Evolutionary conservation across 2,113 vertebrate species (phyloP).

Genomic region (Pandion haliaetus): DNA sequence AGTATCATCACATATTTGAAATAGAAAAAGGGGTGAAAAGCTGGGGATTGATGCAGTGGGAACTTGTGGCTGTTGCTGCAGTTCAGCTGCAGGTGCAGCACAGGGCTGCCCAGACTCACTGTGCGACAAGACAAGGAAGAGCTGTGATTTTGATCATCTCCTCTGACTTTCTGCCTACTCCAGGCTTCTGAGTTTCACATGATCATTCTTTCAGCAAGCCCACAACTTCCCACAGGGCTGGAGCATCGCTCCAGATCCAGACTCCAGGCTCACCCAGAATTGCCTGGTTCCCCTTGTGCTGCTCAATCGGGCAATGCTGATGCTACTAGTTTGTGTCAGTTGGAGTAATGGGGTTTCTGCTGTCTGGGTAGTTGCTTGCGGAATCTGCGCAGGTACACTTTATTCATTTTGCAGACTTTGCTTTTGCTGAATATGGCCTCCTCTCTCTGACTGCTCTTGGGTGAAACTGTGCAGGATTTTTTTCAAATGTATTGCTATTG

Average conservation of each 20-base stretch:
- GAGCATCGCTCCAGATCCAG: background rate
- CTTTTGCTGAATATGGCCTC: background rate
- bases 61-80: background rate
- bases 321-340: background rate
- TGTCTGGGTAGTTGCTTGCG: background rate
- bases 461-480: background rate
- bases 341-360: background rate
- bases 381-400: background rate
- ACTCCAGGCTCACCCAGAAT: background rate
- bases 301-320: background rate
- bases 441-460: background rate
- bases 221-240: background rate
- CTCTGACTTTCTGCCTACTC: background rate
- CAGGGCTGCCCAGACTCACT: background rate
- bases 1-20: background rate
- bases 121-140: background rate
- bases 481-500: background rate
- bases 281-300: background rate
- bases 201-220: background rate
- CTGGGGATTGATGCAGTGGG: too few species aligned
- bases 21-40: background rate
- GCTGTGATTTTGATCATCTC: background rate
- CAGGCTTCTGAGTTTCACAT: background rate
- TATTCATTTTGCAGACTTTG: background rate
- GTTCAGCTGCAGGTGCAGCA: background rate